Conservation (phyloP, 2,113 vertebrate genomes). For the human (Homo sapiens) region GRCh38 chr13:23754001-23754500, state of each 20-base stretch:
- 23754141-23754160: background rate
- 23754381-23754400: background rate
- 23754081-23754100: background rate
- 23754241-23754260: background rate
- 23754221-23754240: background rate
- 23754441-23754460: background rate
- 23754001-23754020: background rate
- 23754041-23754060: background rate
- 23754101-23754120: background rate
- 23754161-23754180: background rate
- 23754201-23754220: background rate
- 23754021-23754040: background rate
- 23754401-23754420: background rate
- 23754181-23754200: background rate
- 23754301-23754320: background rate
- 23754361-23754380: background rate
- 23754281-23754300: background rate
- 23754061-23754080: background rate
- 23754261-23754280: background rate
- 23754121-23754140: background rate
- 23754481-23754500: slow-evolving; percentile 11
- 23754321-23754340: background rate
- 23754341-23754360: background rate
- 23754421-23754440: background rate
- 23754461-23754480: background rate